Base-by-base conservation (phyloP, 2,797 vertebrate genomes). In the Strix occidentalis region DNA sequence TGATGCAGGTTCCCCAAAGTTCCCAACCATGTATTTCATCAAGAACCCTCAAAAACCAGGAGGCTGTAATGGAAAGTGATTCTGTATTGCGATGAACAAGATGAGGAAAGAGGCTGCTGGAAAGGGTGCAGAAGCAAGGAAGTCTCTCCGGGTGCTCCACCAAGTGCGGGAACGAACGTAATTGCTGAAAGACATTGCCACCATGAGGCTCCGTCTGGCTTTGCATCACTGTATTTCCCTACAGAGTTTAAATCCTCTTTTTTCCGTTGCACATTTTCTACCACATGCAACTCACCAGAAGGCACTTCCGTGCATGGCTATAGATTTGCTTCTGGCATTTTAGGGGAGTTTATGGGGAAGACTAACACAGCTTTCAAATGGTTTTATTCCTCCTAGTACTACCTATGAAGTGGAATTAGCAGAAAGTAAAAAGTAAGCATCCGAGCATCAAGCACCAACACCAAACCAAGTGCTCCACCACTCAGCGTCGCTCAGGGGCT, bases 101-200 rank as follows among this genome's bases (percentile, higher is more conserved):
- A 31, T 3, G 43, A 57, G 45, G 74, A 56, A 24, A 46, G 35
- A 50, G 19, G 18, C 17, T 33, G 60, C 41, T 31, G 71, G 51
- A 58, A 75, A 69, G 43, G 1, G 7, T 13, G 48, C 28, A 26
- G 53, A 46, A 50, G 46, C 48, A 20, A 31, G 2, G 0, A 28
- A 7, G 33, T 19, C 50, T 39, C 1, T 3, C 17, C 19, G 16
- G 68, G 29, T 26, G 43, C 43, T 45, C 43, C 43, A 43, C 16
- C 43, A 17, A 43, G 43, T 16, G 16, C 43, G 7, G 43, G 43
- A 8, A 6, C 31, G 23, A 37, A 72, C 13, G 61, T 23, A 68
- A 82, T 23, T 15, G 41, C 87, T 85, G 88, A 80, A 69, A 66
- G 63, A 53, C 68, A 92, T 75, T 82, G 87, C 84, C 91, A 94